Evolutionary conservation across 2,113 vertebrate genomes (phyloP).

Genomic region (Neotragus pygmaeus): DNA sequence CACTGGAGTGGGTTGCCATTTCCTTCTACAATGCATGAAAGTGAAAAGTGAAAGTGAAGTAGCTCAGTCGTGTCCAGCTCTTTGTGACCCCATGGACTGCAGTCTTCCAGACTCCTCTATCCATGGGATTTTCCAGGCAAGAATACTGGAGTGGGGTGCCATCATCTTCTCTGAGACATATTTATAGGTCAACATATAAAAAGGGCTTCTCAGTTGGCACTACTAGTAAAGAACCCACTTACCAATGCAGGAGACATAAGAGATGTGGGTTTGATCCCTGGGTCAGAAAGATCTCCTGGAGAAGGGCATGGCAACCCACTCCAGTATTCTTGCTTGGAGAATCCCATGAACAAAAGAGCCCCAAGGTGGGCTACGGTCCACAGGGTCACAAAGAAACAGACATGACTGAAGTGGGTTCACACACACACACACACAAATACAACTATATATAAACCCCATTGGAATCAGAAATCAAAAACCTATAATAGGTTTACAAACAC

Average conservation of each 20-base stretch:
- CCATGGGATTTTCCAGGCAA: too few species aligned
- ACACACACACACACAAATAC: background rate
- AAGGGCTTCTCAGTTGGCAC: background rate
- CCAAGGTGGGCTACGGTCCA: background rate
- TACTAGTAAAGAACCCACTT: background rate
- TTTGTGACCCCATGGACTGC: too few species aligned
- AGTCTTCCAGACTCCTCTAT: too few species aligned
- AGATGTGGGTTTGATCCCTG: background rate
- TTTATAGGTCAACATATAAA: background rate
- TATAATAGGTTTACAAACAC: background rate
- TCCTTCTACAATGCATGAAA: too few species aligned
- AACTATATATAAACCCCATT: background rate
- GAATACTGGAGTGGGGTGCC: too few species aligned
- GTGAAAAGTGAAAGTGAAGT: too few species aligned
- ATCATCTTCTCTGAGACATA: background rate
- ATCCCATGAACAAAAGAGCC: background rate
- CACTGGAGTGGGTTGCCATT: too few species aligned
- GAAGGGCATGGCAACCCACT: background rate
- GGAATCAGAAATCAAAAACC: background rate
- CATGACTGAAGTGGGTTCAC: background rate
- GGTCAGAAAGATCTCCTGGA: background rate
- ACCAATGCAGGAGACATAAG: background rate
- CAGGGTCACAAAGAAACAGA: background rate
- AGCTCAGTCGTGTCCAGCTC: too few species aligned
- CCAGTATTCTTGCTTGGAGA: background rate